These are phyloP conservation scores for Formica selysi DNA, from an alignment of 1,140 invertebrate species.

Conservation along the genomic window DNA sequence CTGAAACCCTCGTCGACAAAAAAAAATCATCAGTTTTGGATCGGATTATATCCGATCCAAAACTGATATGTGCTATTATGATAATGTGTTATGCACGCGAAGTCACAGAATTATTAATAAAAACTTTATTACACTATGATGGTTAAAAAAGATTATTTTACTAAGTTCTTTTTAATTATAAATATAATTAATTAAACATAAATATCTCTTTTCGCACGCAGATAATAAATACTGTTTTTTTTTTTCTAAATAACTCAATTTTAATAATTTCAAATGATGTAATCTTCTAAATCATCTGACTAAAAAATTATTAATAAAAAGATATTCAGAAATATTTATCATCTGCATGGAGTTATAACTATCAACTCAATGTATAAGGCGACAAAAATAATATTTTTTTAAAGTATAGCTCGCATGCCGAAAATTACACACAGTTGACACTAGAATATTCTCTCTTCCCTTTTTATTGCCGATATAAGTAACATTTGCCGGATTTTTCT, in stretches of 20 bases:
- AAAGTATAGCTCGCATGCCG: neutral
- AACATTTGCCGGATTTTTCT: conserved; percentile 65
- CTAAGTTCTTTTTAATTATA: no score
- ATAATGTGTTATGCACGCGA: neutral
- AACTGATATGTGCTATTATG: neutral
- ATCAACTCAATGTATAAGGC: neutral
- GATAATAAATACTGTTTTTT: no score
- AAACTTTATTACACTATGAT: no score
- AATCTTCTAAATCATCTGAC: no score
- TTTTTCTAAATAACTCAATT: no score
- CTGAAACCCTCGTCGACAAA: neutral
- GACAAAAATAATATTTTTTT: neutral
- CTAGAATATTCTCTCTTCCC: neutral
- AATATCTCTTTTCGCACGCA: no score
- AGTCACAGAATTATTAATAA: no score
- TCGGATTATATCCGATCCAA: neutral
- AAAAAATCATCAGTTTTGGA: neutral
- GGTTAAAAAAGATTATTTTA: no score
- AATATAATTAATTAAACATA: no score
- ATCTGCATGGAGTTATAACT: neutral
- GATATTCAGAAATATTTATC: neutral
- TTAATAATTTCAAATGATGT: no score
- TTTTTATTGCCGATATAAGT: neutral
- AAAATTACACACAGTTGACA: neutral
- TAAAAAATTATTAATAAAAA: no score